A percentile compares a stretch with the other conserved stretches of the same genome.
Evolutionary conservation across 2,797 vertebrate species (phyloP).

Genomic region (Natrix natrix): DNA sequence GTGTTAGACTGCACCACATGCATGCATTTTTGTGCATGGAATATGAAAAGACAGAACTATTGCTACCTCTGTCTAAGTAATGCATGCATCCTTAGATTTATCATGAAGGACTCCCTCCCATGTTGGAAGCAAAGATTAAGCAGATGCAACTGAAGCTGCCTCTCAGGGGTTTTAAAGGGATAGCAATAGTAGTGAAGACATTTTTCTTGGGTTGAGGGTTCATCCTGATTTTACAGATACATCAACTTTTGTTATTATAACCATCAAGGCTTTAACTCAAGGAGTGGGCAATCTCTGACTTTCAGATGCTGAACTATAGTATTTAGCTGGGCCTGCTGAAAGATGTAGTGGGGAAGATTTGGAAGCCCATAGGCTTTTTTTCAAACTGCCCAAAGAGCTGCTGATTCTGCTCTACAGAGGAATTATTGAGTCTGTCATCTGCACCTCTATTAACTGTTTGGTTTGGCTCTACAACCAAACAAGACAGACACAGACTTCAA

Average conservation of each 20-base stretch:
- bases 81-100: neutral
- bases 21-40: neutral
- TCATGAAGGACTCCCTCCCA: neutral
- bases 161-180: neutral
- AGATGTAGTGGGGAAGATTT: neutral
- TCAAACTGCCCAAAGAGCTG: no score
- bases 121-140: neutral
- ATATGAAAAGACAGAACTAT: neutral
- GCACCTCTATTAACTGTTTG: no score
- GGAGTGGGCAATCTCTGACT: neutral
- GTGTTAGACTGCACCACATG: no score
- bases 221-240: neutral
- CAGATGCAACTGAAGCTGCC: neutral
- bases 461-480: no score
- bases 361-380: neutral
- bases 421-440: no score
- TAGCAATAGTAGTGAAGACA: neutral
- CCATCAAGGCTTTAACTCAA: neutral
- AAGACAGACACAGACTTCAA: no score
- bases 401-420: no score
- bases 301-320: neutral
- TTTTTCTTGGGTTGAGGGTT: neutral
- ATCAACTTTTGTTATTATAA: neutral
- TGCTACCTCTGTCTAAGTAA: neutral
- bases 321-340: neutral